These are phyloP conservation scores for Agonopterix arenella DNA, from an alignment of 2,888 invertebrate genomes.

Conservation along the genomic window DNA sequence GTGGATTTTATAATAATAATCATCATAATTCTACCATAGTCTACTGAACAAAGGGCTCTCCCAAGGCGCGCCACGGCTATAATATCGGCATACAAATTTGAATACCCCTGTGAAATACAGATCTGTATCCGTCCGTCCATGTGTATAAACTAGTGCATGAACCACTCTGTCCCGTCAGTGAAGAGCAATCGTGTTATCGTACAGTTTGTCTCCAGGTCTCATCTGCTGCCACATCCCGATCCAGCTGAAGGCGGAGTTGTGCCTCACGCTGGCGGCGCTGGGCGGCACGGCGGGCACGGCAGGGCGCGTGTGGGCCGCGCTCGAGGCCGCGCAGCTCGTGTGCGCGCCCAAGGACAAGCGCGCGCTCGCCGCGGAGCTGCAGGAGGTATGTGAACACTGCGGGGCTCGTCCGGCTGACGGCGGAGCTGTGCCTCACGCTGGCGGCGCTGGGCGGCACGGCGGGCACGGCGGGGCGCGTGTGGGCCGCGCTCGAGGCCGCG, in stretches of 20 bases:
- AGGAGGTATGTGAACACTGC: slow-evolving; percentile 76
- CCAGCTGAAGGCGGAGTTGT: slow-evolving; percentile 88
- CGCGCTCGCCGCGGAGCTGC: slow-evolving; percentile 89
- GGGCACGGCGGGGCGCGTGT: slow-evolving; percentile 86
- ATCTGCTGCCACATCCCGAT: slow-evolving; percentile 92
- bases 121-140: too few relatives aligned
- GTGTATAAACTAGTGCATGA: too few relatives aligned
- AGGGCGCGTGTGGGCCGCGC: slow-evolving; percentile 88
- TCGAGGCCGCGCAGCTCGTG: slow-evolving; percentile 89
- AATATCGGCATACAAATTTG: too few relatives aligned
- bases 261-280: slow-evolving; percentile 87
- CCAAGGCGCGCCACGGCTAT: too few relatives aligned
- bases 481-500: slow-evolving; percentile 84
- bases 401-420: slow-evolving; percentile 90
- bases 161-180: too few relatives aligned
- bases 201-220: slow-evolving; percentile 71
- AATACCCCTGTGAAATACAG: too few relatives aligned
- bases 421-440: slow-evolving; percentile 86
- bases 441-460: slow-evolving; percentile 87
- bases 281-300: slow-evolving; percentile 87
- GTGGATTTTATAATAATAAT: too few relatives aligned
- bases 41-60: too few relatives aligned
- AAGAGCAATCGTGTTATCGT: too few relatives aligned
- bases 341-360: slow-evolving; percentile 75
- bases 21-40: too few relatives aligned